Base-by-base conservation (phyloP, 2,888 invertebrate species). In the Apeira syringaria region DNA sequence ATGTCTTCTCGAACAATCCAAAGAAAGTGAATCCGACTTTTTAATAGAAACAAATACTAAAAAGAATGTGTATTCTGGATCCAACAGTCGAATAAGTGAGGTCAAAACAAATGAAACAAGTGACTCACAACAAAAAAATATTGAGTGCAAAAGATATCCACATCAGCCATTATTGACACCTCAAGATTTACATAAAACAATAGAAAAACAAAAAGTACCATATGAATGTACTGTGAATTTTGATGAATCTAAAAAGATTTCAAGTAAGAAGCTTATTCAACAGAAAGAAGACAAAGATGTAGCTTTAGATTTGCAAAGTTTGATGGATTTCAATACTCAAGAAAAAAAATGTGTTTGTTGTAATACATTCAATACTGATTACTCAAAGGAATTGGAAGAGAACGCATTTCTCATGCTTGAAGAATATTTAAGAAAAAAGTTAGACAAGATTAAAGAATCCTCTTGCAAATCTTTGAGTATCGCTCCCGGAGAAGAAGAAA, bases 351-450 rank as follows among this genome's bases (percentile, higher is more conserved):
- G 87, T 56, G 52, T 81, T 34, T 87, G 85, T 54, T 84, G 81
- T 47, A 50, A 59, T 17, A 40, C 20, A 25, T 29, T 45, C n/a
- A 57, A 61, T 43, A 18, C 33, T 17, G 74, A 73, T 11, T 61
- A 69, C 28, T 60, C 69, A 15, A 67, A 64, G 33, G 77, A 89
- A 29, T 68, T 89, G 50, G 87, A 88, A 71, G 53, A 74, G 1
- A 88, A 89, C 52, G 64, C 80, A 18, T 88, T 84, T 64, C 58
- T 78, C 43, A 73, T 88, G 47, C 57, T 88, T 32, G 73, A 80
- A 54, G 74, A 84, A 41, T 74, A 87, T 54, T 64, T 88, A 11
- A 80, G 69, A 60, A 59, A 62, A 27, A 85, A 79, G 57, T 49
- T 87, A 7, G 61, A 68, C 39, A 70, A 78, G 26, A 73, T 80